These are phyloP conservation scores for Physella acuta DNA, from an alignment of 1,140 invertebrate genomes.

Conservation along the genomic window DNA sequence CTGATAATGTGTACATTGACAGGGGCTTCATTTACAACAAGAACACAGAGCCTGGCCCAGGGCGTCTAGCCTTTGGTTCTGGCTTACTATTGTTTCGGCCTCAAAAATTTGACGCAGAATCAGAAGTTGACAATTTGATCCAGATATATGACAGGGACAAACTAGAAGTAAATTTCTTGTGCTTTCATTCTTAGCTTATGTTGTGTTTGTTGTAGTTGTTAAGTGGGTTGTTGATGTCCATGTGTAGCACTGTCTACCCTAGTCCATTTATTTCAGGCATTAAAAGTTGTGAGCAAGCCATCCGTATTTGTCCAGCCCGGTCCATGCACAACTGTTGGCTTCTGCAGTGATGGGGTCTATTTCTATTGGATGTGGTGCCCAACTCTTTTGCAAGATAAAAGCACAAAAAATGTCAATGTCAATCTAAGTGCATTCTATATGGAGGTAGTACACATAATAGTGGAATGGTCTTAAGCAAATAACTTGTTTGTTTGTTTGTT, in stretches of 20 bases:
- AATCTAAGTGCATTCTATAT: constrained; percentile 24
- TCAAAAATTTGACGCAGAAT: constrained; percentile 41
- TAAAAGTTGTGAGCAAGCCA: constrained; percentile 14
- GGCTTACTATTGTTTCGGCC: constrained; percentile 45
- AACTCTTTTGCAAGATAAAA: constrained; percentile 44
- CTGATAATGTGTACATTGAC: constrained; percentile 23
- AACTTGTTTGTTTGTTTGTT: too few species aligned
- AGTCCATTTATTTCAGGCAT: constrained; percentile 16
- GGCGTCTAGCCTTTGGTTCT: constrained; percentile 49
- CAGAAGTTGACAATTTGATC: constrained; percentile 40
- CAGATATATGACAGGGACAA: constrained; percentile 43
- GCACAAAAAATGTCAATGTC: constrained; percentile 47
- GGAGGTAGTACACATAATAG: too few species aligned
- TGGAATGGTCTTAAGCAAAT: too few species aligned
- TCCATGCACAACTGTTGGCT: constrained; percentile 49
- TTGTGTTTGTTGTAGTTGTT: too few species aligned
- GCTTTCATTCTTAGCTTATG: too few species aligned
- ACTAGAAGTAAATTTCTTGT: constrained; percentile 43
- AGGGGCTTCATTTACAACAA: constrained; percentile 58
- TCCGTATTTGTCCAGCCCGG: constrained; percentile 19
- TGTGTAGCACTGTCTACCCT: too few species aligned
- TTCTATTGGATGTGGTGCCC: constrained; percentile 59
- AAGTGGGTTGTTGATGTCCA: too few species aligned
- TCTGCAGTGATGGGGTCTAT: constrained; percentile 54
- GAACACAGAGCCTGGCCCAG: constrained; percentile 47